Evolutionary conservation across 2,797 vertebrate species (phyloP).

Genomic region (Lacerta bilineata): DNA sequence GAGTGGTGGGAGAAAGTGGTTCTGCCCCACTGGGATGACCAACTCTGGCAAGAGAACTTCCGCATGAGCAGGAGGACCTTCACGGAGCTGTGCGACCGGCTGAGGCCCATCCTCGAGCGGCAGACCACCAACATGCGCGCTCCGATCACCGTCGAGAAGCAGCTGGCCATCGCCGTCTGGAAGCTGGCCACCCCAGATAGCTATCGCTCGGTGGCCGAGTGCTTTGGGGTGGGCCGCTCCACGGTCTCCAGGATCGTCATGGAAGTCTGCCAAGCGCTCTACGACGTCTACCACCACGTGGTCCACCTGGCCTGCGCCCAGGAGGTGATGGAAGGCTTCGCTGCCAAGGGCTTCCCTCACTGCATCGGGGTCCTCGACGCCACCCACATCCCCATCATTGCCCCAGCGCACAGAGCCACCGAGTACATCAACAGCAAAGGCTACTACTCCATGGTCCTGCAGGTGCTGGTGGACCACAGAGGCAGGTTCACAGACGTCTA

Average conservation of each 20-base stretch:
- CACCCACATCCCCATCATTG: constrained; percentile 42
- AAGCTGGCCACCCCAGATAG: constrained; percentile 44
- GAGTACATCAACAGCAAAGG: constrained; percentile 49
- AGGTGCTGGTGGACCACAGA: constrained; percentile 29
- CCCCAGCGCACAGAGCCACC: constrained; percentile 27
- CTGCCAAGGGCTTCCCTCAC: constrained; percentile 32
- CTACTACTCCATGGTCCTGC: constrained; percentile 42
- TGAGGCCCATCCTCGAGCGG: constrained; percentile 36
- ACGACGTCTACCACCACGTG: constrained; percentile 31
- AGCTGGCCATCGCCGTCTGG: constrained; percentile 38
- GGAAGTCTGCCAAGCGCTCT: constrained; percentile 42
- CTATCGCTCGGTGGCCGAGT: constrained; percentile 33
- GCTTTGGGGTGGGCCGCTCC: constrained; percentile 40
- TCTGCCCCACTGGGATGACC: constrained; percentile 40
- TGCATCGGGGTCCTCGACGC: constrained; percentile 27
- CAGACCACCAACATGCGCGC: constrained; percentile 47
- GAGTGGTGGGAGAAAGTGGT: constrained; percentile 49
- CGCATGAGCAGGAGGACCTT: constrained; percentile 39
- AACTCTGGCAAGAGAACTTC: constrained; percentile 41
- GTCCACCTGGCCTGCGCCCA: constrained; percentile 15
- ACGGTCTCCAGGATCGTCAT: constrained; percentile 38
- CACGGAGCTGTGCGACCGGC: constrained; percentile 24
- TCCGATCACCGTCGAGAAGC: constrained; percentile 36
- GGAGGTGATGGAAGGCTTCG: constrained; percentile 25
- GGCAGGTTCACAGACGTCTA: constrained; percentile 37